These are phyloP conservation scores for Gymnoscelis rufifasciata DNA, from an alignment of 2,888 invertebrate genomes.

Conservation along the genomic window DNA sequence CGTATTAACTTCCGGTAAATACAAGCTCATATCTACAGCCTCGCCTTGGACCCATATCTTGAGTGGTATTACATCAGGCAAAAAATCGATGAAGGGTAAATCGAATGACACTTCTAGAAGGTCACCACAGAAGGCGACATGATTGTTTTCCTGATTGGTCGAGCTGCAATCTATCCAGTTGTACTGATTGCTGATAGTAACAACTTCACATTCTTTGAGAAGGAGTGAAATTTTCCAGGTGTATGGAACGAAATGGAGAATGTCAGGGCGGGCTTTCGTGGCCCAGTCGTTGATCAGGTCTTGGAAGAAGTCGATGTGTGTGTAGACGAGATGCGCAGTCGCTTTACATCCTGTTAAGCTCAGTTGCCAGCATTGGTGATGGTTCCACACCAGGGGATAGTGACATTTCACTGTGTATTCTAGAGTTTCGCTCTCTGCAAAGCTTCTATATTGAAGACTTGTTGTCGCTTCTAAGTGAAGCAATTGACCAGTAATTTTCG, in stretches of 20 bases:
- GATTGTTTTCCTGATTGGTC: constrained; percentile 96
- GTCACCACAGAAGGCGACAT: constrained; percentile 96
- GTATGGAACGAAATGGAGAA: constrained; percentile 97
- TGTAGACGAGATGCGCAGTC: constrained; percentile 93
- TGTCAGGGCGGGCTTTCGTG: constrained; percentile 94
- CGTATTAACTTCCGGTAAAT: constrained; percentile 94
- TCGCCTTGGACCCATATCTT: constrained; percentile 97
- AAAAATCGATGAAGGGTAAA: constrained; percentile 95
- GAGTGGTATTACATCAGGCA: constrained; percentile 92
- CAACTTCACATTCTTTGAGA: constrained; percentile 96
- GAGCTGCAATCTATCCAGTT: constrained; percentile 99
- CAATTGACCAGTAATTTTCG: constrained; percentile 95
- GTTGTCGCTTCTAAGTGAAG: constrained; percentile 97
- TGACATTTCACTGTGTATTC: constrained; percentile 93
- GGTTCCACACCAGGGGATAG: constrained; percentile 97
- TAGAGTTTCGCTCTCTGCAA: constrained; percentile 96
- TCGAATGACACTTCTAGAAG: constrained; percentile 95
- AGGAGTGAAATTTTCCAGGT: constrained; percentile 95
- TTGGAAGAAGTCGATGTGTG: constrained; percentile 97
- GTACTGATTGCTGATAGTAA: constrained; percentile 95
- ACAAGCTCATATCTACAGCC: constrained; percentile 93
- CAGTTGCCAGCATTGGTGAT: constrained; percentile 96
- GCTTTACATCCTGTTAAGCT: constrained; percentile 96
- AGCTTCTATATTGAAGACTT: constrained; percentile 93
- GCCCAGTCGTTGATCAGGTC: constrained; percentile 98